phyloP scores from a whole-genome alignment of 2,797 vertebrate genomes.

The Hypotaenidia philippensis region DNA sequence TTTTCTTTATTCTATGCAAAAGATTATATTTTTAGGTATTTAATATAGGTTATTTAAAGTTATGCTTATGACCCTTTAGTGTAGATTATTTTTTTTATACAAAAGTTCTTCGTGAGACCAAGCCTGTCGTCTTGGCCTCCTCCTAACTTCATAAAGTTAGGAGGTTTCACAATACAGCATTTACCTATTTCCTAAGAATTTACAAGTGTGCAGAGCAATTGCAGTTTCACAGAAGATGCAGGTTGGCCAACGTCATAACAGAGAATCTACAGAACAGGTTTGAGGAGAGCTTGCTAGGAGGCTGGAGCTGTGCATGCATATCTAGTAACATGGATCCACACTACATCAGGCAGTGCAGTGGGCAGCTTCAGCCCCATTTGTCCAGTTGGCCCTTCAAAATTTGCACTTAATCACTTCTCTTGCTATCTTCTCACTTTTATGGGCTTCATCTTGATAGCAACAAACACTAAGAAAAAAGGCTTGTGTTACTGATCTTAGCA shows the following conservation, averaged over 20 bases:
- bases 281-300: background rate
- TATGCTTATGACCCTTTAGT: background rate
- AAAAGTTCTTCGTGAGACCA: background rate
- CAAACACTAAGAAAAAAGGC: background rate
- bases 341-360: background rate
- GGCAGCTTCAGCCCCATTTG: background rate
- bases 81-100: background rate
- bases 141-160: background rate
- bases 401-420: background rate
- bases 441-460: background rate
- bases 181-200: background rate
- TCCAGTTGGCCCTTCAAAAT: background rate
- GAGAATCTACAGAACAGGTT: background rate
- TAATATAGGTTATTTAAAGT: slow-evolving; percentile 16
- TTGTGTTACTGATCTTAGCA: background rate
- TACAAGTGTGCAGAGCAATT: background rate
- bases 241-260: background rate
- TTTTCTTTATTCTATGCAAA: slow-evolving; percentile 71
- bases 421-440: background rate
- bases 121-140: background rate
- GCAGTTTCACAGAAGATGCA: background rate
- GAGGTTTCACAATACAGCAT: background rate
- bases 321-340: background rate
- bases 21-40: slow-evolving; percentile 33
- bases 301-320: background rate